Conservation (phyloP, 2,113 vertebrate species). For the Paracyprichromis sp. region DNA sequence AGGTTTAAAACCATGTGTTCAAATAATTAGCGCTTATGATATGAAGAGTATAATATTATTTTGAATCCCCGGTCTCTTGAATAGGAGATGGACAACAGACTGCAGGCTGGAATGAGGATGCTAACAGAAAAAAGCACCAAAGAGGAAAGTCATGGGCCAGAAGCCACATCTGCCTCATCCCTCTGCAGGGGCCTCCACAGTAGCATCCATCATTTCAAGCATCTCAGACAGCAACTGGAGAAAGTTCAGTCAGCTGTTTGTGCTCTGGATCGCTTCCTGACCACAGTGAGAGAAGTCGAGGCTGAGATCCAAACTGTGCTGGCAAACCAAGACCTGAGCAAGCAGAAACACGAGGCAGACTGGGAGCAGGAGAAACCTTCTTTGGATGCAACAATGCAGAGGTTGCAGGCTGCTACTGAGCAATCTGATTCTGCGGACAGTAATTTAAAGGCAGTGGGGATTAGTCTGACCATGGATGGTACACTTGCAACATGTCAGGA, state of each 20-base stretch:
- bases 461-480: constrained; percentile 41
- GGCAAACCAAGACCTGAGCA: constrained; percentile 31
- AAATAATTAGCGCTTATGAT: background rate
- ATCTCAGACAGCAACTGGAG: constrained; percentile 57
- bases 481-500: constrained; percentile 29
- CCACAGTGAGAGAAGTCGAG: constrained; percentile 54
- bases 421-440: constrained; percentile 30
- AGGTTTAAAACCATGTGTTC: background rate
- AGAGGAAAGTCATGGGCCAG: constrained; percentile 16
- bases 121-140: constrained; percentile 54
- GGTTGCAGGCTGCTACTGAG: constrained; percentile 23
- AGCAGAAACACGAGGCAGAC: constrained; percentile 34
- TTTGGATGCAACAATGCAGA: constrained; percentile 38
- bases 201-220: constrained; percentile 64
- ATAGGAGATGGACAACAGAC: constrained; percentile 33
- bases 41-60: background rate
- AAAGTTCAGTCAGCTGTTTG: constrained; percentile 45
- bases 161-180: constrained; percentile 49
- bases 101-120: constrained; percentile 57
- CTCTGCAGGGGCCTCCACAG: constrained; percentile 42
- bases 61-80: background rate
- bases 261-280: constrained; percentile 72
- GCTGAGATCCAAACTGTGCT: constrained; percentile 4
- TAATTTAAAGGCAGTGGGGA: constrained; percentile 30
- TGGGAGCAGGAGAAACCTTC: constrained; percentile 8